Evolutionary conservation across 2,888 invertebrate genomes (phyloP).

Genomic region (Melipona beecheii): DNA sequence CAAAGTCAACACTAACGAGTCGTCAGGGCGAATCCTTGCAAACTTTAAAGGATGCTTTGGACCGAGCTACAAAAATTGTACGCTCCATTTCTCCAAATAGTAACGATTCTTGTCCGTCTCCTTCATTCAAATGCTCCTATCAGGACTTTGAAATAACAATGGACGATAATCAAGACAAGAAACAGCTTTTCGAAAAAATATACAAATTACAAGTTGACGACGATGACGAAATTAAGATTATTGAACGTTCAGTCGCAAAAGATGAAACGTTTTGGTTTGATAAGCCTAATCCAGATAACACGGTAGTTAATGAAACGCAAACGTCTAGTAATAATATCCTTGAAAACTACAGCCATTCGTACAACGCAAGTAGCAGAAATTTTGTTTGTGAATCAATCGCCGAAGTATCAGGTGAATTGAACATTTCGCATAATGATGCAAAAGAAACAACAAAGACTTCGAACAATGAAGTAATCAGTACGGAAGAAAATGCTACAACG

Average conservation of each 20-base stretch:
- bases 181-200: slow-evolving; percentile 68
- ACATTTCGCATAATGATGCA: slow-evolving; percentile 15
- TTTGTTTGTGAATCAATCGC: slow-evolving; percentile 66
- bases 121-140: slow-evolving; percentile 48
- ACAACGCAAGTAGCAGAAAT: slow-evolving; percentile 30
- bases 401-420: slow-evolving; percentile 60
- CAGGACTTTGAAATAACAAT: slow-evolving; percentile 39
- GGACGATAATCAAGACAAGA: slow-evolving; percentile 39
- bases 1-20: neutral
- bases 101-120: slow-evolving; percentile 45
- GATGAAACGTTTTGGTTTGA: slow-evolving; percentile 45
- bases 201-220: slow-evolving; percentile 56
- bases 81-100: slow-evolving; percentile 59
- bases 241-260: slow-evolving; percentile 61
- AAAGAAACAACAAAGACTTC: neutral
- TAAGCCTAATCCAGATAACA: neutral
- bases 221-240: slow-evolving; percentile 64
- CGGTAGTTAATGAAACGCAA: neutral
- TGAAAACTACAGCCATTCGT: neutral
- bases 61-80: slow-evolving; percentile 77
- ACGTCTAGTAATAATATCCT: slow-evolving; percentile 4
- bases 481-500: neutral
- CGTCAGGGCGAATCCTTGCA: slow-evolving; percentile 64
- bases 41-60: slow-evolving; percentile 74
- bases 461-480: neutral